A percentile compares a stretch with the other conserved stretches of the same genome.
These are phyloP conservation scores for Istiophorus platypterus DNA, from an alignment of 2,113 vertebrate genomes.

Conservation along the genomic window DNA sequence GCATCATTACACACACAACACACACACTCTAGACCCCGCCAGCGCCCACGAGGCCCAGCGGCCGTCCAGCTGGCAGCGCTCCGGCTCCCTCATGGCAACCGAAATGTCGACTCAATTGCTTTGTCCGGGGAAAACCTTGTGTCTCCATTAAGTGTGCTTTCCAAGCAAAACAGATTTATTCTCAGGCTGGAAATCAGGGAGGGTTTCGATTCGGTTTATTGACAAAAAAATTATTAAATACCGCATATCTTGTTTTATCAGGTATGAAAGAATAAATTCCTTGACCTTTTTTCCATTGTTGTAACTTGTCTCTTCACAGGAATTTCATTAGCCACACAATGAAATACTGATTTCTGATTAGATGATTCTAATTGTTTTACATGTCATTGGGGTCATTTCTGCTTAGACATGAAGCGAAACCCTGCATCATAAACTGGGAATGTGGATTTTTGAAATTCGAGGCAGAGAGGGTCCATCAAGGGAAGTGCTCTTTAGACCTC, in stretches of 20 bases:
- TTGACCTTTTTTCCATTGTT: background rate
- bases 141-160: conserved; percentile 49
- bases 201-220: background rate
- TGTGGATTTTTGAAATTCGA: no score
- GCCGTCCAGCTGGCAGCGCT: conserved; percentile 64
- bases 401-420: no score
- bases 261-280: background rate
- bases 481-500: no score
- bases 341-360: background rate
- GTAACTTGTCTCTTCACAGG: background rate
- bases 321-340: background rate
- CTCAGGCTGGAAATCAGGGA: background rate
- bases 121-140: conserved; percentile 48
- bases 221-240: background rate
- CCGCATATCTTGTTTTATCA: background rate
- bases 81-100: conserved; percentile 42
- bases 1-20: conserved; percentile 51
- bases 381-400: no score
- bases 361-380: no score
- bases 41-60: conserved; percentile 49
- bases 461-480: no score
- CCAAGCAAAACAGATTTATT: conserved; percentile 42
- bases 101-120: conserved; percentile 60
- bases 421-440: no score
- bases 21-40: conserved; percentile 44